Percentiles rank a stretch among this genome's conserved stretches.
phyloP scores from a whole-genome alignment of 1,140 invertebrate species.

The Octopus sinensis region DNA sequence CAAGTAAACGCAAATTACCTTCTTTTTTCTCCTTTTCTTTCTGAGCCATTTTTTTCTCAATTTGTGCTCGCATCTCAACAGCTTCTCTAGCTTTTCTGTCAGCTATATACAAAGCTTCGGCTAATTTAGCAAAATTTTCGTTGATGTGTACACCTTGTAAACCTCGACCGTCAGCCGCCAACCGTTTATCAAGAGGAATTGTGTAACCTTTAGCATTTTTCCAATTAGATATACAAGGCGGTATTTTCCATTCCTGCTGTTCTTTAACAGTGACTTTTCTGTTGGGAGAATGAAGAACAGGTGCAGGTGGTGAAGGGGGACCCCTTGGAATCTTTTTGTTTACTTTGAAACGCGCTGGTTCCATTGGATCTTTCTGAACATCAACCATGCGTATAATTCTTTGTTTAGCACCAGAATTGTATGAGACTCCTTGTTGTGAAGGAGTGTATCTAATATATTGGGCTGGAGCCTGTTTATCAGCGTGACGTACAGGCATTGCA shows the following conservation, averaged over 20 bases:
- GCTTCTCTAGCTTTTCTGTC: slow-evolving; percentile 95
- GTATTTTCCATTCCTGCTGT: slow-evolving; percentile 99
- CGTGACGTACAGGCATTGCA: slow-evolving; percentile 87
- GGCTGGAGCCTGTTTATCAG: slow-evolving; percentile 85
- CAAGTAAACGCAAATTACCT: slow-evolving; percentile 85
- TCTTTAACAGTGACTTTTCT: slow-evolving; percentile 93
- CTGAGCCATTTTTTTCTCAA: slow-evolving; percentile 94
- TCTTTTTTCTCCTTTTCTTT: slow-evolving; percentile 99
- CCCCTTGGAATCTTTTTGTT: slow-evolving; percentile 83
- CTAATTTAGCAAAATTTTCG: slow-evolving; percentile 97
- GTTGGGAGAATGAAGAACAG: slow-evolving; percentile 95
- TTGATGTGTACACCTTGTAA: slow-evolving; percentile 96
- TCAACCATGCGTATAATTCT: slow-evolving; percentile 95
- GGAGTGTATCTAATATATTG: slow-evolving; percentile 97
- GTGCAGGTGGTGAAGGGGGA: slow-evolving; percentile 95
- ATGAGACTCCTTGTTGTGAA: slow-evolving; percentile 89
- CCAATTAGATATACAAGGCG: slow-evolving; percentile 99
- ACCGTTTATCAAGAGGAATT: slow-evolving; percentile 94
- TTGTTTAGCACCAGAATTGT: slow-evolving; percentile 96
- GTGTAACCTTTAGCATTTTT: slow-evolving; percentile 98
- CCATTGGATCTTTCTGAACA: slow-evolving; percentile 94
- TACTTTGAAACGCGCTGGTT: slow-evolving; percentile 82
- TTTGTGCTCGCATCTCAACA: slow-evolving; percentile 90
- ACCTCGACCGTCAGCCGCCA: slow-evolving; percentile 96
- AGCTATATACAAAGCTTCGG: slow-evolving; percentile 95